phyloP scores from a whole-genome alignment of 2,797 vertebrate species.

The Gila robusta region DNA sequence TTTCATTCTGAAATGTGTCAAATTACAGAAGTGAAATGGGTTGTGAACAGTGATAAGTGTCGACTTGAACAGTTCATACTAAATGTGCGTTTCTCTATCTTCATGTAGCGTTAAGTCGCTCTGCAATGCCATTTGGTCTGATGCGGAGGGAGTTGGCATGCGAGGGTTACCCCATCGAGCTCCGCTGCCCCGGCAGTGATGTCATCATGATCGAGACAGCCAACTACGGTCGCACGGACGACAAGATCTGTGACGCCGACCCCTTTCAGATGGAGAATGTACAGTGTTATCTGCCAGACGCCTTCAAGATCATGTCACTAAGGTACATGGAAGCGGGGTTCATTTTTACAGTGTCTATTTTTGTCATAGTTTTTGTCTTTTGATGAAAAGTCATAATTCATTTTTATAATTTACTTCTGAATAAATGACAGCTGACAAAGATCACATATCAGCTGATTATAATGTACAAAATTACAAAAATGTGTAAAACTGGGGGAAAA shows the following conservation, averaged over 20 bases:
- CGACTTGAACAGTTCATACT: background rate
- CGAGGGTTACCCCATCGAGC: conserved; percentile 93
- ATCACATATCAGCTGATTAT: background rate
- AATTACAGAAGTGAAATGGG: background rate
- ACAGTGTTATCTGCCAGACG: conserved; percentile 92
- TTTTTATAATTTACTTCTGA: background rate
- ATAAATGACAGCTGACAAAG: background rate
- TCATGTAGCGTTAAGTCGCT: conserved; percentile 85
- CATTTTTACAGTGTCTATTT: background rate
- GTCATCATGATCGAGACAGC: conserved; percentile 96
- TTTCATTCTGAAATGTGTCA: background rate
- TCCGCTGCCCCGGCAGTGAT: conserved; percentile 93
- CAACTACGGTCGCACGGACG: conserved; percentile 93
- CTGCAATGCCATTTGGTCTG: conserved; percentile 91
- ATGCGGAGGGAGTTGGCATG: conserved; percentile 93
- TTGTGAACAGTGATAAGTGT: background rate
- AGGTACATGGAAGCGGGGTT: conserved; percentile 76
- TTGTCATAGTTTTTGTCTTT: conserved; percentile 23
- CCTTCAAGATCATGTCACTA: conserved; percentile 96
- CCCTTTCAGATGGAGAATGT: conserved; percentile 97
- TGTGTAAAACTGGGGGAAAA: background rate
- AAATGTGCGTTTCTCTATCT: conserved; percentile 36
- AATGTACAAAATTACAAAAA: background rate
- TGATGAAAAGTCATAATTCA: background rate
- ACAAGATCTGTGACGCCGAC: conserved; percentile 95